Conservation (phyloP, 2,113 vertebrate species). For the Cyanoderma ruficeps region DNA sequence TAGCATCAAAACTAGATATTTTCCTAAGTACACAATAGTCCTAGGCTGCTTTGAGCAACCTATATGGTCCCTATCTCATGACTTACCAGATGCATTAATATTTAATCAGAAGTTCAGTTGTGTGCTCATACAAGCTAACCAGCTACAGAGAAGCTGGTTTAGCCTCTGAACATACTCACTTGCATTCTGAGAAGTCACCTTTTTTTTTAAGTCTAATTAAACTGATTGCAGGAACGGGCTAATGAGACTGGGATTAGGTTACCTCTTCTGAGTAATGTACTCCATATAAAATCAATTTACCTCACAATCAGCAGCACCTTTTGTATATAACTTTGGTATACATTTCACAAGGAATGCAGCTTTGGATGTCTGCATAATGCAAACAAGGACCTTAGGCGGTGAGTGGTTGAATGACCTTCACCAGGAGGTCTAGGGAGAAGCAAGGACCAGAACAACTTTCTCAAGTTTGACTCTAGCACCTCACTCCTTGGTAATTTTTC, state of each 20-base stretch:
- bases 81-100: not conserved
- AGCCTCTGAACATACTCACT: not conserved
- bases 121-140: not conserved
- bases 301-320: not conserved
- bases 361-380: not conserved
- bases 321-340: not conserved
- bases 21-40: not conserved
- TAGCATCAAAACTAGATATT: not conserved
- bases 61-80: not conserved
- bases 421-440: not conserved
- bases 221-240: not conserved
- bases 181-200: conserved; percentile 1
- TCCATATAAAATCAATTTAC: conserved; percentile 21
- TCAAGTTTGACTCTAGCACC: not conserved
- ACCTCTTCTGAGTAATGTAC: not conserved
- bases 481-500: not conserved
- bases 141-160: not conserved
- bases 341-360: not conserved
- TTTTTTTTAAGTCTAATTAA: conserved; percentile 34
- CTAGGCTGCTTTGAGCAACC: not conserved
- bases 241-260: conserved; percentile 28
- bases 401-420: not conserved
- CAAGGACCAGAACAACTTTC: not conserved
- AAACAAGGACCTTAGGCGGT: not conserved
- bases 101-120: not conserved